A percentile compares a stretch with the other conserved stretches of the same genome.
Evolutionary conservation across 2,113 vertebrate species (phyloP).

Genomic region (Zingel zingel): DNA sequence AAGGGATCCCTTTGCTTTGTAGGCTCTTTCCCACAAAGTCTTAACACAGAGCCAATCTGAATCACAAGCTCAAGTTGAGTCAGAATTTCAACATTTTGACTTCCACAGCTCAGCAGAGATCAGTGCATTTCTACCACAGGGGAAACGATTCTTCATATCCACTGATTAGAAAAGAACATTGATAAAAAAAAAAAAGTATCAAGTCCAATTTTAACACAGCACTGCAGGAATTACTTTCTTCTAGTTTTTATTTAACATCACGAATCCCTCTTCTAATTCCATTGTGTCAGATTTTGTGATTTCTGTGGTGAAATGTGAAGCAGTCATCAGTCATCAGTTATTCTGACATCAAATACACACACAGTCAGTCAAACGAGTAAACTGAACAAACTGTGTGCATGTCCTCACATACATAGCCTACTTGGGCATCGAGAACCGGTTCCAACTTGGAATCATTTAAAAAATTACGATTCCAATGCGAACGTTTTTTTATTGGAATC

Average conservation of each 20-base stretch:
- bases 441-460: too few species aligned
- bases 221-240: neutral
- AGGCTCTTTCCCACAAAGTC: neutral
- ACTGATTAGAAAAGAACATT: neutral
- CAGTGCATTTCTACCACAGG: constrained; percentile 2
- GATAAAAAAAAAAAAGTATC: neutral
- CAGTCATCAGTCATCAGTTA: neutral
- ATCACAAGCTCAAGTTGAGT: constrained; percentile 7
- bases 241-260: constrained; percentile 3
- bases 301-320: neutral
- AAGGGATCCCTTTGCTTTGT: neutral
- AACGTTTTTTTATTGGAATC: too few species aligned
- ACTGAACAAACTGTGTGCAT: neutral
- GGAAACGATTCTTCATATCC: neutral
- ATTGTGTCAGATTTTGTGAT: constrained; percentile 7
- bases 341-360: neutral
- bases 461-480: too few species aligned
- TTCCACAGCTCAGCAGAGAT: constrained; percentile 24
- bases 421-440: too few species aligned
- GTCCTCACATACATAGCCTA: neutral
- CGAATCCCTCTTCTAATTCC: neutral
- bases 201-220: neutral
- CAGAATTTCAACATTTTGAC: constrained; percentile 1
- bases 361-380: neutral
- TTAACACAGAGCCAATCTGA: neutral